These are phyloP conservation scores for Protobothrops flavoviridis DNA, from an alignment of 2,113 vertebrate genomes.

Conservation along the genomic window DNA sequence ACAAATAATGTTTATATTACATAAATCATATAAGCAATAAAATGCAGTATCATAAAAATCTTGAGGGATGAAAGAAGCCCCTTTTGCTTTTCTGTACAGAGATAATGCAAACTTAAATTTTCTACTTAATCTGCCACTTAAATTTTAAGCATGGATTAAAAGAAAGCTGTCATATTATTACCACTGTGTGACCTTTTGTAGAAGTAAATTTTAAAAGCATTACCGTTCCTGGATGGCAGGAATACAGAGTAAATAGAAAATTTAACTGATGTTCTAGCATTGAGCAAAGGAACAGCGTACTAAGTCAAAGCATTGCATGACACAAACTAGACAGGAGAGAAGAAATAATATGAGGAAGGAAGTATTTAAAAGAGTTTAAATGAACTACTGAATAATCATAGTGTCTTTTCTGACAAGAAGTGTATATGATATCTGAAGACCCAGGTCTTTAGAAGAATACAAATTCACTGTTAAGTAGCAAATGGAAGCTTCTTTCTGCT, in stretches of 20 bases:
- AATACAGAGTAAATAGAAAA: background rate
- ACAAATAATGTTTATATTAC: background rate
- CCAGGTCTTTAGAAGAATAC: background rate
- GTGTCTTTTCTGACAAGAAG: background rate
- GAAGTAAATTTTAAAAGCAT: background rate
- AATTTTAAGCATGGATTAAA: background rate
- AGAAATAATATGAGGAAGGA: background rate
- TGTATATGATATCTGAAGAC: background rate
- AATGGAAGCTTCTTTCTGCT: background rate
- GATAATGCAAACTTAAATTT: background rate
- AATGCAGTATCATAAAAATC: background rate
- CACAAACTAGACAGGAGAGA: background rate
- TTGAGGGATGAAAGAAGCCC: background rate
- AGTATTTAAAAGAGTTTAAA: background rate
- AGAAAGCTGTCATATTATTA: background rate
- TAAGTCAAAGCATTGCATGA: background rate
- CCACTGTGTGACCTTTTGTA: background rate
- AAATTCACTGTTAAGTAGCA: background rate
- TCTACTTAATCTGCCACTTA: background rate
- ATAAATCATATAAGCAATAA: background rate
- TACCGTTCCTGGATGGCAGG: background rate
- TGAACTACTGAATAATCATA: background rate
- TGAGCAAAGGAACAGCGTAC: background rate
- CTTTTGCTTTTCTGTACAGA: background rate
- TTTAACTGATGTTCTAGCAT: background rate